Evolutionary conservation across 2,888 invertebrate genomes (phyloP).

Genomic region (Tipula unca): DNA sequence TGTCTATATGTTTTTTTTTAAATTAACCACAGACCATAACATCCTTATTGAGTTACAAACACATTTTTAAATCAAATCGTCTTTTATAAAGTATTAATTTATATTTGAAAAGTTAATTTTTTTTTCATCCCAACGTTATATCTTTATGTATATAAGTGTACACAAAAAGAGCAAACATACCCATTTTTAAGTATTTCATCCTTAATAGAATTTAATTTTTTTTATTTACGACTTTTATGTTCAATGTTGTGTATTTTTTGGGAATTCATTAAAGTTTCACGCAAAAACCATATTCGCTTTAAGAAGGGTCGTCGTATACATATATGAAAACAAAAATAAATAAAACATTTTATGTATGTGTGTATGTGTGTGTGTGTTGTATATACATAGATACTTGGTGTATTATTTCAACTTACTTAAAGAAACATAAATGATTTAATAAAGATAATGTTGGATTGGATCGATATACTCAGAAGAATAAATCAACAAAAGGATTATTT

Average conservation of each 20-base stretch:
- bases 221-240: background rate
- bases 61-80: background rate
- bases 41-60: background rate
- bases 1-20: background rate
- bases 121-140: background rate
- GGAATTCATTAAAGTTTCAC: background rate
- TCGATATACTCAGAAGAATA: too few relatives aligned
- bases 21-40: background rate
- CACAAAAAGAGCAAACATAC: background rate
- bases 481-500: too few relatives aligned
- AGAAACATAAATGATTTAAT: background rate
- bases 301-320: background rate
- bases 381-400: background rate
- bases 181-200: background rate
- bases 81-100: background rate
- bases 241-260: background rate
- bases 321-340: background rate
- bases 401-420: background rate
- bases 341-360: too few relatives aligned
- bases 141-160: background rate
- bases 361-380: background rate
- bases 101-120: background rate
- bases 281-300: background rate
- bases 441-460: background rate
- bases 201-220: too few relatives aligned